These are phyloP conservation scores for Cacoxenus indagator DNA, from an alignment of 2,888 invertebrate species.

Conservation along the genomic window DNA sequence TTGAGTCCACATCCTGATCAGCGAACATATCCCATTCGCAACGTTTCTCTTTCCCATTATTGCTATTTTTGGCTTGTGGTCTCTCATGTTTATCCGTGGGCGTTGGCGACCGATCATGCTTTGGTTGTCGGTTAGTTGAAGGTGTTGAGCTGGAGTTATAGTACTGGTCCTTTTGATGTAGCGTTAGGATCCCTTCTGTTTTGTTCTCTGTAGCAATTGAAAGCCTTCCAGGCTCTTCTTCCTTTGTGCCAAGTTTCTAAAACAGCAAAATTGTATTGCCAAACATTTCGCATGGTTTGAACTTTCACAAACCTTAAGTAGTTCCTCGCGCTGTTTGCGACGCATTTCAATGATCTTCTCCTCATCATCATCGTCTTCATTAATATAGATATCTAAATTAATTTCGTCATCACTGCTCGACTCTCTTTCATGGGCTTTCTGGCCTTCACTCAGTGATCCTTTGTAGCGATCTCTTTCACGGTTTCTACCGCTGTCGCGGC, in stretches of 20 bases:
- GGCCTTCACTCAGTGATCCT: conserved; percentile 84
- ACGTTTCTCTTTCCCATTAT: conserved; percentile 67
- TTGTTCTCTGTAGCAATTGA: background rate
- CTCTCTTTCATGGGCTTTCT: conserved; percentile 77
- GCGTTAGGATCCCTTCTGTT: conserved; percentile 31
- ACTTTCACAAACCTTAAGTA: conserved; percentile 78
- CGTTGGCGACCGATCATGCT: conserved; percentile 35
- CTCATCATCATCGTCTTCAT: conserved; percentile 92
- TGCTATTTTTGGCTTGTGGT: conserved; percentile 26
- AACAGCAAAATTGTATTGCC: conserved; percentile 6
- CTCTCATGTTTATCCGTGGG: conserved; percentile 29
- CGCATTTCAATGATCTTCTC: conserved; percentile 92
- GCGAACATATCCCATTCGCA: conserved; percentile 93
- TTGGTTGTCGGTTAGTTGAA: conserved; percentile 33
- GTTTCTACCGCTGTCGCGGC: conserved; percentile 67
- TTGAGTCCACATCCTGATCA: conserved; percentile 85
- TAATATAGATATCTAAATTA: conserved; percentile 84
- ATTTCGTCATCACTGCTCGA: conserved; percentile 77
- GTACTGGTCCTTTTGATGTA: conserved; percentile 42
- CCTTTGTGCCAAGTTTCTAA: conserved; percentile 54
- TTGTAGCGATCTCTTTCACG: conserved; percentile 75
- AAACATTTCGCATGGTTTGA: background rate
- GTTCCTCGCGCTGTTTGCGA: conserved; percentile 88
- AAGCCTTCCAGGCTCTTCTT: conserved; percentile 11
- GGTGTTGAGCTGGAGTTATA: conserved; percentile 47